Evolutionary conservation across 1,140 invertebrate species (phyloP), one percentile per base, ranked within the genome.

Genomic region (Eurosta solidaginis): DNA sequence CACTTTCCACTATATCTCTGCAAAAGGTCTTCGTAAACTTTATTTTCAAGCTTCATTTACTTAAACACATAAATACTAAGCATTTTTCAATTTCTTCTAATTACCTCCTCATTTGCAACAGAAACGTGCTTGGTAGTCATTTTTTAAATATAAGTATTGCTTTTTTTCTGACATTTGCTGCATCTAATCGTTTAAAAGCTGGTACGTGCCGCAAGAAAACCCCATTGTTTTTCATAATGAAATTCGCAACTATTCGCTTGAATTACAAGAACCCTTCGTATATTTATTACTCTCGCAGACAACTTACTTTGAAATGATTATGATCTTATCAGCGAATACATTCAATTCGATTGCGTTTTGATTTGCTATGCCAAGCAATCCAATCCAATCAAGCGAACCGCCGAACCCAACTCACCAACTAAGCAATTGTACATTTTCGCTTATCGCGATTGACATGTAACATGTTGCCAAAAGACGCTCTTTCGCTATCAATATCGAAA

Each of bases 301-400:
- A 10, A 47, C 45, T 47, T n/a, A 47, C 14, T 47, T 2, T 3
- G 33, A 40, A 9, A 9, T 14, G 59, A 68, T 68, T 33, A 42
- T 68, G 27, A 68, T 68, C 59, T 68, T 40, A 68, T 68, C 59
- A 7, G 36, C 33, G 40, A 68, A 33, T 68, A 36, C 59, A 40
- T 63, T 63, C 59, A 63, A 63, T 63, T 68, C 59, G 33, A 68
- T 68, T 68, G 59, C 33, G 4, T 22, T 40, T 68, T 33, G 59
- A 68, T 68, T 36, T 40, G 59, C 33, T n/a, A 33, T 17, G 22
- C n/a, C 59, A 68, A 20, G 9, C 50, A 54, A 27, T 20, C n/a
- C n/a, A n/a, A n/a, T n/a, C n/a, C 5, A 25, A 54, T 17, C 50
- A 54, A n/a, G 5, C 45, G 45, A 49, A n/a, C 45, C 10, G 14